Base-by-base conservation (phyloP, 2,888 invertebrate genomes). In the Ophioninae sp. region DNA sequence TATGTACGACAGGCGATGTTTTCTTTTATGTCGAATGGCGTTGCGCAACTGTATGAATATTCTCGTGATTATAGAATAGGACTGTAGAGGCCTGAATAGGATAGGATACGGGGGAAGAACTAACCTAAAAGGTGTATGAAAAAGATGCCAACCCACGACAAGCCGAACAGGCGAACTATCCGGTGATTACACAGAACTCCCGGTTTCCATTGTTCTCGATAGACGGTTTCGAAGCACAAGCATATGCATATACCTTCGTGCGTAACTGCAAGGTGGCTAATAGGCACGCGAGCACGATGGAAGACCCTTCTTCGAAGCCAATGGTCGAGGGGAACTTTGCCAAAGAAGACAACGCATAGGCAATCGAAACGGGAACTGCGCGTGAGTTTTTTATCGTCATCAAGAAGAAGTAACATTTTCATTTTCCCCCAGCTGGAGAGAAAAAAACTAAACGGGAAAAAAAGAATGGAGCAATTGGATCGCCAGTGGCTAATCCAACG, bases 181-280 rank as follows among this genome's bases (percentile, higher is more conserved):
- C 84, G 82, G 86, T 88, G 90, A 91, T 90, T 90, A 89, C 88
- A 84, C 85, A 87, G 89, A 88, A 88, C 89, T 88, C 85, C 87
- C 85, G 83, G 86, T 84, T 84, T 87, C 88, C 87, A 90, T 90
- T 90, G 90, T 91, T 90, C 89, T 86, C 76, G 44, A 67, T 67
- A 56, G 72, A 59, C 65, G 61, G 71, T 63, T 51, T 44, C 44
- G 65, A 22, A 6, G 63, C 20, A 41, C 41, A 61, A 73, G 51
- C 59, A 61, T 67, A n/a, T 68, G 77, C 56, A 69, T 59, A 56
- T 30, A 30, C 30, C 30, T 79, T 10, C 44, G 20, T 37, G 73
- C 59, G 63, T 44, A 73, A 73, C 39, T 58, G 73, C 68, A 64
- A 83, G 86, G 87, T 87, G 9, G 9, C 22, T 59, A 88, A 87